Conservation (phyloP, 2,797 vertebrate species). For the Mus minutoides region DNA sequence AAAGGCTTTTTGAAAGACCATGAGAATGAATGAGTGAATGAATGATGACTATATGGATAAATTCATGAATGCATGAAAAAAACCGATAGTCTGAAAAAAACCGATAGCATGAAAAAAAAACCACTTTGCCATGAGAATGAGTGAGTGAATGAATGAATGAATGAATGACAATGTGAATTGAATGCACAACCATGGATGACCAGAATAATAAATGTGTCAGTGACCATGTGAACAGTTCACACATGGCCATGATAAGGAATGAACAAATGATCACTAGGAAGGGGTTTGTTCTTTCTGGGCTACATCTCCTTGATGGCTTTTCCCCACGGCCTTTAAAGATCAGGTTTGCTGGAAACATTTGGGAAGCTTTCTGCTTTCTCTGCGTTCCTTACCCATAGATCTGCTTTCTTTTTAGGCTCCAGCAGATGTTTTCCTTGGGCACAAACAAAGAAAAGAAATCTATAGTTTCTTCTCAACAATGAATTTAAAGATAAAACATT, state of each 20-base stretch:
- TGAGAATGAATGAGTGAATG: neutral
- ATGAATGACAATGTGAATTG: neutral
- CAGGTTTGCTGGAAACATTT: slow-evolving; percentile 62
- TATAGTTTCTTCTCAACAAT: slow-evolving; percentile 72
- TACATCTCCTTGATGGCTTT: slow-evolving; percentile 37
- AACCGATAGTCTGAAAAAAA: neutral
- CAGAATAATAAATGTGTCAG: no score
- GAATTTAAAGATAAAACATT: slow-evolving; percentile 68
- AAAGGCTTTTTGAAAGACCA: neutral
- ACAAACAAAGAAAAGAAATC: slow-evolving; percentile 76
- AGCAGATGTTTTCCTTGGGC: slow-evolving; percentile 78
- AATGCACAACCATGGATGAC: no score
- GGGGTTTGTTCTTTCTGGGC: neutral
- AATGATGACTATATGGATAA: neutral
- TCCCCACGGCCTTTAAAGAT: neutral
- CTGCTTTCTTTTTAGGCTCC: slow-evolving; percentile 62
- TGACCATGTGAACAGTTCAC: neutral
- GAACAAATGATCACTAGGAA: neutral
- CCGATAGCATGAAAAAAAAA: neutral
- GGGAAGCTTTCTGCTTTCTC: slow-evolving; percentile 69
- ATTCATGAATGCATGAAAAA: neutral
- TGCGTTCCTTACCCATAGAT: slow-evolving; percentile 50
- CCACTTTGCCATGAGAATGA: neutral
- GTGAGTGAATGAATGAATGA: no score
- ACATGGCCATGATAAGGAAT: neutral